phyloP scores from a whole-genome alignment of 2,113 vertebrate species.

The Polypterus senegalus region DNA sequence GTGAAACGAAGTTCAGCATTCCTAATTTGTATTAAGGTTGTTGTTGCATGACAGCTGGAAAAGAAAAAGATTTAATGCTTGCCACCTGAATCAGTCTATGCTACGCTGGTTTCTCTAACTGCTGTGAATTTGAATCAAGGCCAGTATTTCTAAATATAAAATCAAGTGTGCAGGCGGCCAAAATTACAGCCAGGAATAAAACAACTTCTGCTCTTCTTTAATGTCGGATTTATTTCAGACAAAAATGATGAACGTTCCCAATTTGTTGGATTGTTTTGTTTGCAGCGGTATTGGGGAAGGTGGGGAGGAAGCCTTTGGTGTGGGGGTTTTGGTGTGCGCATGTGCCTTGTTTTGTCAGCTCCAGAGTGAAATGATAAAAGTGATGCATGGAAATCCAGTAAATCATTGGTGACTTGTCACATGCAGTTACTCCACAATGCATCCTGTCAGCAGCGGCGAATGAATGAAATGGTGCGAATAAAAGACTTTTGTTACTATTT shows the following conservation, averaged over 20 bases:
- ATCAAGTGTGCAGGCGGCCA: constrained; percentile 20
- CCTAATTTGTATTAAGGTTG: constrained; percentile 74
- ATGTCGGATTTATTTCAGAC: no score
- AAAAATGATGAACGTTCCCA: no score
- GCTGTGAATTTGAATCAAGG: constrained; percentile 71
- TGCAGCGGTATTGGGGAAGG: no score
- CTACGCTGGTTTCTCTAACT: constrained; percentile 68
- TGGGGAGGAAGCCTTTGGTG: no score
- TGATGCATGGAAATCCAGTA: constrained; percentile 13
- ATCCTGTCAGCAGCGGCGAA: constrained; percentile 17
- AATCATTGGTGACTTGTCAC: constrained; percentile 17
- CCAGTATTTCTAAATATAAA: constrained; percentile 71
- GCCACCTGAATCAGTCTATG: constrained; percentile 67
- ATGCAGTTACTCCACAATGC: constrained; percentile 12
- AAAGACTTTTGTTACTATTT: constrained; percentile 18
- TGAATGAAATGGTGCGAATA: constrained; percentile 19
- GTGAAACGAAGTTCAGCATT: constrained; percentile 62
- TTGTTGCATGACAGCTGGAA: constrained; percentile 68
- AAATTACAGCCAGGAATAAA: no score
- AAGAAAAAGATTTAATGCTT: constrained; percentile 70
- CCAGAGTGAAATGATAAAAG: constrained; percentile 4
- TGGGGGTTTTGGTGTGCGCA: not conserved
- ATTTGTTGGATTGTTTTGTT: no score
- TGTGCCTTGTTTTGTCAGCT: constrained; percentile 9
- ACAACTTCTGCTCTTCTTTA: no score